Conservation (phyloP, 1,140 invertebrate species). For the Rhyzopertha dominica region DNA sequence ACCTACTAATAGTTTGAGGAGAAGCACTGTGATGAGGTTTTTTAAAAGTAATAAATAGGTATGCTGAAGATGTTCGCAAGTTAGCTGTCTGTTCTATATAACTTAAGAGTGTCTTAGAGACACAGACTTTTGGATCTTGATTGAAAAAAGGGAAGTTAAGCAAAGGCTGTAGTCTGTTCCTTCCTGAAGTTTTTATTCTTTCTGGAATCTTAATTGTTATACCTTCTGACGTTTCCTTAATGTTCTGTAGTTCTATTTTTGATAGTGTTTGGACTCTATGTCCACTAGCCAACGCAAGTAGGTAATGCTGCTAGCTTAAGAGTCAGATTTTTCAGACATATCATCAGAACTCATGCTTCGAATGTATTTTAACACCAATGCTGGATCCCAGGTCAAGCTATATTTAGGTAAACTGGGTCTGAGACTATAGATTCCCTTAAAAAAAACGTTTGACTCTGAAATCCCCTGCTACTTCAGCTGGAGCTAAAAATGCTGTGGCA, state of each 20-base stretch:
- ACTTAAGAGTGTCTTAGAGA: background rate
- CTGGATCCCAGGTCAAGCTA: slow-evolving; percentile 13
- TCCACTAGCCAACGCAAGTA: slow-evolving; percentile 25
- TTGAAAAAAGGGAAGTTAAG: slow-evolving; percentile 15
- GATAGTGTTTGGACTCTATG: slow-evolving; percentile 21
- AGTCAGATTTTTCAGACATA: slow-evolving; percentile 20
- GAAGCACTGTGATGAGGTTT: background rate
- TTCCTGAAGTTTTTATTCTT: slow-evolving; percentile 17
- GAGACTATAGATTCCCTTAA: slow-evolving; percentile 5
- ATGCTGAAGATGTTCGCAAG: background rate
- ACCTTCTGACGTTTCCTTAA: background rate
- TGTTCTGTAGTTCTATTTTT: slow-evolving; percentile 9
- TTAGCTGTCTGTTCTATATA: slow-evolving; percentile 5
- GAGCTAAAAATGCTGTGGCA: background rate
- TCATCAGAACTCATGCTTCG: slow-evolving; percentile 5
- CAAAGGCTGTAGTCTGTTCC: slow-evolving; percentile 7
- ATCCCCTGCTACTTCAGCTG: background rate
- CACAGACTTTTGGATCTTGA: slow-evolving; percentile 3
- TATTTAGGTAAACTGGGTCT: slow-evolving; percentile 11
- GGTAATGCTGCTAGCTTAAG: slow-evolving; percentile 19
- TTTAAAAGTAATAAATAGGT: slow-evolving; percentile 7
- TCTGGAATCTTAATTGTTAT: slow-evolving; percentile 14
- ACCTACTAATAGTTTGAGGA: slow-evolving; percentile 1
- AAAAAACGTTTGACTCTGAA: background rate
- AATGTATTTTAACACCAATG: slow-evolving; percentile 9